Percentiles rank a stretch among this genome's conserved stretches.
Evolutionary conservation across 2,113 vertebrate genomes (phyloP).

Genomic region (Megalops atlanticus): DNA sequence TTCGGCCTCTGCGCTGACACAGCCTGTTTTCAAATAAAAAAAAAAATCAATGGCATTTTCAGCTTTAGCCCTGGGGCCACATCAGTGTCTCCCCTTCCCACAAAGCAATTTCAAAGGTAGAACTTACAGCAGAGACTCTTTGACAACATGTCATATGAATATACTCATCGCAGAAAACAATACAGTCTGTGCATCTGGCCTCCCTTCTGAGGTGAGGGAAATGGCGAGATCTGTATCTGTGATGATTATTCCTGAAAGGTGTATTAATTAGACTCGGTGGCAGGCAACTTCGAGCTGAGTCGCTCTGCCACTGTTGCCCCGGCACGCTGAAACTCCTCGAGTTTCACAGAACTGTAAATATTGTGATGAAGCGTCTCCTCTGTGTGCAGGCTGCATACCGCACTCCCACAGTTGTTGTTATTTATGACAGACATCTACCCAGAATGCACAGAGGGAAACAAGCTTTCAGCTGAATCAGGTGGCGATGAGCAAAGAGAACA

Average conservation of each 20-base stretch:
- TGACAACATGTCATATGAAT: background rate
- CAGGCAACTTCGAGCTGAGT: background rate
- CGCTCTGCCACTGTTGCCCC: too few species aligned
- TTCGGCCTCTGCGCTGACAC: background rate
- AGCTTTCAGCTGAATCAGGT: background rate
- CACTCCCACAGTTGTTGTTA: background rate
- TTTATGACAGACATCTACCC: background rate
- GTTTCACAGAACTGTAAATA: background rate
- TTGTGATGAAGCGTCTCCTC: background rate
- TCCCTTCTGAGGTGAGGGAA: background rate
- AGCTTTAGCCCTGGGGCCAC: background rate
- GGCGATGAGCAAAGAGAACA: background rate
- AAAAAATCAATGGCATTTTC: slow-evolving; percentile 3
- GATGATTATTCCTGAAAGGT: too few species aligned
- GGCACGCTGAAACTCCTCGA: background rate
- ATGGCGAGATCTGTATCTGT: too few species aligned
- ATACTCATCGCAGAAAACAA: background rate
- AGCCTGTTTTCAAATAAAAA: background rate
- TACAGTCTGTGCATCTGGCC: background rate
- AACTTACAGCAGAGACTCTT: background rate
- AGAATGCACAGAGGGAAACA: background rate
- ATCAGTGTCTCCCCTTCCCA: background rate
- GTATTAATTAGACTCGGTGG: background rate
- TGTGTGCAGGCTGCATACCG: background rate
- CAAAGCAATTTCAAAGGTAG: background rate